Evolutionary conservation across 2,797 vertebrate genomes (phyloP), one percentile per base, ranked within the genome.

Genomic region (Limosa lapponica): DNA sequence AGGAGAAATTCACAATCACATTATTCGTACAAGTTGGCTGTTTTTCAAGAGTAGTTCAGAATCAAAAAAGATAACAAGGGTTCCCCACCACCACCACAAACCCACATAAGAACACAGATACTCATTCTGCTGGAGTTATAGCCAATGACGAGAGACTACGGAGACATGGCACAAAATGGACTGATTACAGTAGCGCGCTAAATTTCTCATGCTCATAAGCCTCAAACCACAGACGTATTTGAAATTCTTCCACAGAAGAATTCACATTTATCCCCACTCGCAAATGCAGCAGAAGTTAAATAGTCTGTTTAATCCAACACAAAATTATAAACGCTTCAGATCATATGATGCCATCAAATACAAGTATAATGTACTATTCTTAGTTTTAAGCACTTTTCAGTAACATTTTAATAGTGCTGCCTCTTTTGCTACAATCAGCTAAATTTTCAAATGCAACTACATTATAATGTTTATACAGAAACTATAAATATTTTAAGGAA

Each of bases 141-240:
- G 91, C 48, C 80, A 95, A 61, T 67, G 85, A 91, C 22, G 55
- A 95, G 61, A 89, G 57, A 72, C 85, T 86, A 55, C 0, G 1
- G 85, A 97, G 91, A 75, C 57, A 72, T 73, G 77, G 88, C 71
- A 95, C 91, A 84, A 90, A 79, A 87, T 11, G 18, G 87, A 86
- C 91, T 88, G 77, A 86, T 91, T 93, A 79, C 87, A 90, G 85
- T 72, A 59, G 49, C 28, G 61, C 75, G 43, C 87, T 95, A 81
- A 89, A 90, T 89, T 93, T 93, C 87, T 67, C 91, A 72, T 69
- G 51, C 36, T 96, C 70, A 37, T 82, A 83, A 95, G 82, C 90
- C 87, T 93, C 96, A 96, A 93, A 79, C 83, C 90, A 95, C 91
- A 95, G 90, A 90, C 90, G 64, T 67, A 90, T 92, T 87, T 95